phyloP scores from a whole-genome alignment of 2,888 invertebrate species.

The Sesamia inferens region DNA sequence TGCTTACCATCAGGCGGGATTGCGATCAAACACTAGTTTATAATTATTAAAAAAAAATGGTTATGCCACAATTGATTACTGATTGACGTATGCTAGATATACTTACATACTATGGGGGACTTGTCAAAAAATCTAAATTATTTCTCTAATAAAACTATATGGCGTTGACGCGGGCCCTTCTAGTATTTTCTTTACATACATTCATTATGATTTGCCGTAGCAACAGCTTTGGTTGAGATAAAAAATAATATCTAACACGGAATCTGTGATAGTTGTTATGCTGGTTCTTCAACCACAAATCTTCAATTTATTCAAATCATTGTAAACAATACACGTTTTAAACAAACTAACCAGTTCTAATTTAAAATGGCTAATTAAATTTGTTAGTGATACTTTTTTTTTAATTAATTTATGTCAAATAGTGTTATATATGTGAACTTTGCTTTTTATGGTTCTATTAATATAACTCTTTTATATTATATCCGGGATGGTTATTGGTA shows the following conservation, averaged over 20 bases:
- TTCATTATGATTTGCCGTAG: not conserved
- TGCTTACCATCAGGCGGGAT: too few species aligned
- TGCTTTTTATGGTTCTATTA: not conserved
- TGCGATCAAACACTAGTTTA: too few species aligned
- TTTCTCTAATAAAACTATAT: not conserved
- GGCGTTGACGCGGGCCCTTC: too few species aligned
- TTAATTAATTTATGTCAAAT: not conserved
- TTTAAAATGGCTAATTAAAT: not conserved
- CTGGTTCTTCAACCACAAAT: not conserved
- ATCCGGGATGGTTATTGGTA: slow-evolving; percentile 2
- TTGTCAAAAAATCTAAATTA: too few species aligned
- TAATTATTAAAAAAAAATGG: too few species aligned
- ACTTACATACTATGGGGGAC: too few species aligned
- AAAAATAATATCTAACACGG: not conserved
- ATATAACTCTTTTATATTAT: not conserved
- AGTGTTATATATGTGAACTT: not conserved
- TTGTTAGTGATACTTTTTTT: slow-evolving; percentile 3
- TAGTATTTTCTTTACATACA: not conserved
- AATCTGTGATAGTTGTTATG: not conserved
- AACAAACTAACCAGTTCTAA: not conserved
- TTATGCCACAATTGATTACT: too few species aligned
- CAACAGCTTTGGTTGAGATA: not conserved
- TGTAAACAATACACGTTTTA: not conserved
- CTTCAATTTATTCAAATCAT: slow-evolving; percentile 13
- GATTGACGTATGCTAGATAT: too few species aligned